These are phyloP conservation scores for Protaetia brevitarsis DNA, from an alignment of 1,140 invertebrate genomes.

Conservation along the genomic window DNA sequence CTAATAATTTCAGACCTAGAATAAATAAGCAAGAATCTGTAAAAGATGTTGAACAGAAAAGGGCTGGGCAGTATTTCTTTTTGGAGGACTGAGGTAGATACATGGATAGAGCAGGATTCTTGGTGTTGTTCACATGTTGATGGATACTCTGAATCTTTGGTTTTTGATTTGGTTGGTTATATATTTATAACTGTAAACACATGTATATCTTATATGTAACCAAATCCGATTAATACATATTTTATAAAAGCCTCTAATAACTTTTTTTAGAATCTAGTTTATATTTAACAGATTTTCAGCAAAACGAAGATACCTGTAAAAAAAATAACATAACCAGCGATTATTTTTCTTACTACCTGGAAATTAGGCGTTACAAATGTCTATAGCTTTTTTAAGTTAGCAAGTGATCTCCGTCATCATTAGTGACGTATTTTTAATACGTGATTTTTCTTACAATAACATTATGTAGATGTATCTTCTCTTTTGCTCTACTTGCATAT, in stretches of 20 bases:
- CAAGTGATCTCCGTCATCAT: too few species aligned
- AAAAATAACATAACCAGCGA: too few species aligned
- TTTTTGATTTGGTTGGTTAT: neutral
- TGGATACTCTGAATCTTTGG: neutral
- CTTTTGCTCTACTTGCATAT: too few species aligned
- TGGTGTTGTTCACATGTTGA: neutral
- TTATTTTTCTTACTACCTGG: too few species aligned
- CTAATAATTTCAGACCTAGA: conserved; percentile 96
- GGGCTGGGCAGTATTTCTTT: conserved; percentile 97
- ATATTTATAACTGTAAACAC: neutral
- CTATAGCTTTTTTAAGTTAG: too few species aligned
- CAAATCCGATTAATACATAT: neutral
- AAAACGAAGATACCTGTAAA: too few species aligned
- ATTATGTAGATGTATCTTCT: too few species aligned
- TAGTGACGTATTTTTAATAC: too few species aligned
- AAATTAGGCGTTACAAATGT: too few species aligned
- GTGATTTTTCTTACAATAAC: too few species aligned
- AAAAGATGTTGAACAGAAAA: conserved; percentile 98
- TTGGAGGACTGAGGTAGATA: conserved; percentile 76
- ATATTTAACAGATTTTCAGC: neutral
- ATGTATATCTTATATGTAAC: neutral
- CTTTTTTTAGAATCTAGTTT: neutral
- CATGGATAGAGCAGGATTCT: neutral
- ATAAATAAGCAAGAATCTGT: conserved; percentile 98
- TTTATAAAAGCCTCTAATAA: conserved; percentile 6